Conservation (phyloP, 2,888 invertebrate species). For the Rhamnusium bicolor region DNA sequence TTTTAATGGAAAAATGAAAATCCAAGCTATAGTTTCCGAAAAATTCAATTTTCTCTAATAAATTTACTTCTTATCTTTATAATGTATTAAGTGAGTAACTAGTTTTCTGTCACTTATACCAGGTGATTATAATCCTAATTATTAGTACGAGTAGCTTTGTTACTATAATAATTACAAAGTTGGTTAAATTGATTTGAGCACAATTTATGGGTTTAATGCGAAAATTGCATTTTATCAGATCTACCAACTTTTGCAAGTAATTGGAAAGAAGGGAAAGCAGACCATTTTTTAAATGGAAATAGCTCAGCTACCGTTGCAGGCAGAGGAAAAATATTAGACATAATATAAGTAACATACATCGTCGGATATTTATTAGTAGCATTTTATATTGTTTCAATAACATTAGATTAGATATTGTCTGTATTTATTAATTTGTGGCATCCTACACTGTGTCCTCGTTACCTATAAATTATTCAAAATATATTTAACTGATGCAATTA, state of each 20-base stretch:
- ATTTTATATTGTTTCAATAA: no score
- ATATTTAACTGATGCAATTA: no score
- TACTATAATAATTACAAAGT: background rate
- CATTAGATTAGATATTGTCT: no score
- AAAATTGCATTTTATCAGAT: background rate
- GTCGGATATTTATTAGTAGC: no score
- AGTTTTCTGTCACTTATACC: background rate
- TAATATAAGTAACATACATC: no score
- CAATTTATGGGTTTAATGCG: background rate
- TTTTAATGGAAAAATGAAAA: slow-evolving; percentile 21
- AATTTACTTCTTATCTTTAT: background rate
- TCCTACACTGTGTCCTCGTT: no score
- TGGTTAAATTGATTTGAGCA: background rate
- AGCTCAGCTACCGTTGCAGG: no score
- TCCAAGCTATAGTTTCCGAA: background rate
- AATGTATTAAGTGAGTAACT: background rate
- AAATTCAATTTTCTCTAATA: background rate
- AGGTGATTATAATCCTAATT: background rate
- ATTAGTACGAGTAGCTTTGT: background rate
- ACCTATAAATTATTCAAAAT: no score
- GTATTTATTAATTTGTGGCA: no score
- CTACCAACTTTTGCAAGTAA: background rate
- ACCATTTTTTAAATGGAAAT: no score
- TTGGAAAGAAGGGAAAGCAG: background rate
- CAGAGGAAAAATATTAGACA: no score